Evolutionary conservation across 2,888 invertebrate genomes (phyloP).

Genomic region (Eugnorisma glareosa): DNA sequence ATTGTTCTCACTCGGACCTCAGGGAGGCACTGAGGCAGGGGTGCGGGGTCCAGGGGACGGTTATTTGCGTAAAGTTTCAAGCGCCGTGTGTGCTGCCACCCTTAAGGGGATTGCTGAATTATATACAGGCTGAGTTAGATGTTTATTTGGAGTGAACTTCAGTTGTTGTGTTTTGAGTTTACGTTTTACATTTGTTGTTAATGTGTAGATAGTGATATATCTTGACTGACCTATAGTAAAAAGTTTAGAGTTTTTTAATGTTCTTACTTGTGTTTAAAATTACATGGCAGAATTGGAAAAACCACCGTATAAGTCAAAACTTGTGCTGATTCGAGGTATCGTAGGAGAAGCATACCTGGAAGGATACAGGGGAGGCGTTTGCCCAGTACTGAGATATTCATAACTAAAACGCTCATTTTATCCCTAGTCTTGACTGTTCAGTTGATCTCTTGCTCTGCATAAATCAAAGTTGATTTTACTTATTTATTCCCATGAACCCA

Average conservation of each 20-base stretch:
- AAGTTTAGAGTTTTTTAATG: not conserved
- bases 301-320: not conserved
- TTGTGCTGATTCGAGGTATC: not conserved
- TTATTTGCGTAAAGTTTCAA: constrained; percentile 84
- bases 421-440: not conserved
- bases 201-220: constrained; percentile 1
- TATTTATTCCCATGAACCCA: not conserved
- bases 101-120: constrained; percentile 73
- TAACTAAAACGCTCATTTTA: not conserved
- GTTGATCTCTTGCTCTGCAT: not conserved
- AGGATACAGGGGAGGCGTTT: not conserved
- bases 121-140: constrained; percentile 74
- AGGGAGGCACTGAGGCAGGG: constrained; percentile 41
- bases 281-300: not conserved
- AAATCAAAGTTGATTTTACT: not conserved
- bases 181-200: constrained; percentile 22
- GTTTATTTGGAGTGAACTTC: constrained; percentile 37
- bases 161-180: constrained; percentile 32
- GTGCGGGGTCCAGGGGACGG: constrained; percentile 44
- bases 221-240: not conserved
- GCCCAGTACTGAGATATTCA: not conserved
- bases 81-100: constrained; percentile 80
- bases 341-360: not conserved
- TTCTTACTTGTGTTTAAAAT: not conserved
- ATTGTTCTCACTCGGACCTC: constrained; percentile 84